Base-by-base conservation (phyloP, 2,113 vertebrate genomes). In the Megaceryle maxima region DNA sequence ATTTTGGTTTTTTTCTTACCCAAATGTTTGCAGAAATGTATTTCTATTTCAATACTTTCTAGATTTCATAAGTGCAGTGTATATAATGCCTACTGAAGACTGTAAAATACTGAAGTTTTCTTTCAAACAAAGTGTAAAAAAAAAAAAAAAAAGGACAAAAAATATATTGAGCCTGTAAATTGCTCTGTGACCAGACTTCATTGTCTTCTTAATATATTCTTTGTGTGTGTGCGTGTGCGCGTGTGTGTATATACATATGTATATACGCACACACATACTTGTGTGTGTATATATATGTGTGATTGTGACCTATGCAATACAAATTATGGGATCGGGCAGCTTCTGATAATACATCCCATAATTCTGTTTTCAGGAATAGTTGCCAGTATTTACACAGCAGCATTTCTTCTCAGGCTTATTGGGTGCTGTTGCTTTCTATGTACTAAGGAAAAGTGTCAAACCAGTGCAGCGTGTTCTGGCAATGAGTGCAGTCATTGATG, bases 291-390 rank as follows among this genome's bases (percentile, higher is more conserved):
- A 97, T 98, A 95, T 98, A 94, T 97, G 98, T 98, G 98, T 98
- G 98, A 96, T 93, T 98, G 98, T 98, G 98, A 98, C 98, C 98
- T 99, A 99, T 99, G 99, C 99, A 99, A 99, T 98, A 97, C 95
- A 95, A 92, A 98, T 98, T 98, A 97, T 98, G 97, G 97, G 97
- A 98, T 97, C 9, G 67, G 98, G 97, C 97, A 97, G 97, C 95
- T 98, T 98, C 97, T 97, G 97, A 98, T 94, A 96, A 90, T 94
- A 97, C 95, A 95, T 98, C 97, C 98, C 98, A 97, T 98, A 98
- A 98, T 97, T 98, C 90, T 98, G 97, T 97, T 97, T 98, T 98
- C 98, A 98, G 97, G 97, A 99, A 98, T 97, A 97, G 97, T 97
- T 98, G 98, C 98, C 96, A 99, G 98, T 98, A 98, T 98, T 98